A percentile compares a stretch with the other conserved stretches of the same genome.
Evolutionary conservation across 2,113 vertebrate genomes (phyloP).

Genomic region (Larimichthys crocea): DNA sequence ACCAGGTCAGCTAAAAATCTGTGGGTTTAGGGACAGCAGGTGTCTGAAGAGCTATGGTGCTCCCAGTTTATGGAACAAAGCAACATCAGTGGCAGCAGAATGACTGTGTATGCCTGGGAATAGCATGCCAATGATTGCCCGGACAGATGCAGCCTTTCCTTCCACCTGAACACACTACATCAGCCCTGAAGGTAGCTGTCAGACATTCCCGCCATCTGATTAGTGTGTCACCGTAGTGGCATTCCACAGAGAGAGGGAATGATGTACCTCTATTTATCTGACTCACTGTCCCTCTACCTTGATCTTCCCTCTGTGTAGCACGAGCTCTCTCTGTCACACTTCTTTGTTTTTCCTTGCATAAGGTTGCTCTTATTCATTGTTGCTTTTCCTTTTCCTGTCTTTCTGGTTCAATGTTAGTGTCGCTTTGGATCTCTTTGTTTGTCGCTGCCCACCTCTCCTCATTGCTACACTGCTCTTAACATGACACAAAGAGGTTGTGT

Average conservation of each 20-base stretch:
- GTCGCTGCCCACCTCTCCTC: slow-evolving; percentile 27
- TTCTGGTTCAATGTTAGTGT: slow-evolving; percentile 21
- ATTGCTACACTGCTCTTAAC: slow-evolving; percentile 37
- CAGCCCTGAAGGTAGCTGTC: slow-evolving; percentile 74
- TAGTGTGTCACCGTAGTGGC: slow-evolving; percentile 56
- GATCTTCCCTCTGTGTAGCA: slow-evolving; percentile 37
- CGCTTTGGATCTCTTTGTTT: slow-evolving; percentile 30
- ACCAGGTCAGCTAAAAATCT: slow-evolving; percentile 42
- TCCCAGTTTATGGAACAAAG: slow-evolving; percentile 48
- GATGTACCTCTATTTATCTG: slow-evolving; percentile 56
- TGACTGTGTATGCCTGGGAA: slow-evolving; percentile 39
- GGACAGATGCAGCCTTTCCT: slow-evolving; percentile 64
- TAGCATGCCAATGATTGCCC: slow-evolving; percentile 55
- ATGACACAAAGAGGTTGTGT: slow-evolving; percentile 15
- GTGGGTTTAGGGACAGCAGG: slow-evolving; percentile 14
- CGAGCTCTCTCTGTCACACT: slow-evolving; percentile 36
- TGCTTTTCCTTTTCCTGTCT: slow-evolving; percentile 16
- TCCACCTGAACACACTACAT: slow-evolving; percentile 77
- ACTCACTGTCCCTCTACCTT: slow-evolving; percentile 58
- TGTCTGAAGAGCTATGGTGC: slow-evolving; percentile 28
- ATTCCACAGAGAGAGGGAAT: slow-evolving; percentile 32
- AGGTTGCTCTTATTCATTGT: slow-evolving; percentile 28
- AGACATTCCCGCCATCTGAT: slow-evolving; percentile 67
- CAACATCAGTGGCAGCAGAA: slow-evolving; percentile 44
- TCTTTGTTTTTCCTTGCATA: slow-evolving; percentile 4